Conservation (phyloP, 2,113 vertebrate genomes). For the Xenotilapia longispinis region DNA sequence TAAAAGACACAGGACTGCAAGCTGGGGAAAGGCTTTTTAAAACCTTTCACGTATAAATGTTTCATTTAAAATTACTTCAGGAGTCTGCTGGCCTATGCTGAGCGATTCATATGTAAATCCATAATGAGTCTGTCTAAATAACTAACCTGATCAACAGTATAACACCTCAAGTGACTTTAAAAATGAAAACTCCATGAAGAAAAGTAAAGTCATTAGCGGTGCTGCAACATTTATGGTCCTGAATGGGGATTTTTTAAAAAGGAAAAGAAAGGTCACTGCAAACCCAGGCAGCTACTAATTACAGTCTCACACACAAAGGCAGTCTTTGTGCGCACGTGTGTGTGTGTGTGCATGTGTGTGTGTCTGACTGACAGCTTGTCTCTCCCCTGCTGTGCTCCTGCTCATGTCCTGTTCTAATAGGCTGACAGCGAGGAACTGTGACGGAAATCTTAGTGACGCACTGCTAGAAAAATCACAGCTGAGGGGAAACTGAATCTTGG, state of each 20-base stretch:
- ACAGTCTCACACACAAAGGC: slow-evolving; percentile 17
- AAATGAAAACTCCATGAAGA: not conserved
- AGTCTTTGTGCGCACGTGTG: not conserved
- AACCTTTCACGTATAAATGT: not conserved
- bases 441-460: slow-evolving; percentile 3
- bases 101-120: not conserved
- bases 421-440: slow-evolving; percentile 12
- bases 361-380: slow-evolving; percentile 32
- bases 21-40: not conserved
- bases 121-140: not conserved
- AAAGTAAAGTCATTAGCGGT: not conserved
- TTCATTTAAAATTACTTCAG: not conserved
- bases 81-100: not conserved
- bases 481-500: not conserved
- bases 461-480: slow-evolving; percentile 4
- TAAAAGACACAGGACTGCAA: not conserved
- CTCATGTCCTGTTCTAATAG: slow-evolving; percentile 1
- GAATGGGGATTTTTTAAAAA: not conserved
- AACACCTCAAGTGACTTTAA: not conserved
- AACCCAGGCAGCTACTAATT: slow-evolving; percentile 25
- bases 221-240: not conserved
- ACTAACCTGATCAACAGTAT: not conserved
- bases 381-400: slow-evolving; percentile 21
- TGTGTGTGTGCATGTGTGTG: not conserved
- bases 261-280: slow-evolving; percentile 31